Conservation (phyloP, 2,113 vertebrate genomes). For the Silurus meridionalis region DNA sequence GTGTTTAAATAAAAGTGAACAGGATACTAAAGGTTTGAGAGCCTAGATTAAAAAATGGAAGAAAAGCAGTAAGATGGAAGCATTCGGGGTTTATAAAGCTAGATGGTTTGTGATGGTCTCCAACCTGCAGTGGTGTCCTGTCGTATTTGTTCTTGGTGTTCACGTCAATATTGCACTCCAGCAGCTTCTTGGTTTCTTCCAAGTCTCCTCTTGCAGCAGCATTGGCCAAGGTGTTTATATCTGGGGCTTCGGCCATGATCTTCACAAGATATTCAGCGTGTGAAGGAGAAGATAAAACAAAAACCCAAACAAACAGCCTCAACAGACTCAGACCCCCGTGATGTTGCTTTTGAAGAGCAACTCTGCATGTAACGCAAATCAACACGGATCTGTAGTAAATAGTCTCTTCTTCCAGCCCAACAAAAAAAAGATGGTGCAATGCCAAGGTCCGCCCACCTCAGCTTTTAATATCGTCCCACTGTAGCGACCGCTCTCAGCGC, state of each 20-base stretch:
- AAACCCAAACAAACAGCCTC: constrained; percentile 18
- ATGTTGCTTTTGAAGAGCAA: constrained; percentile 47
- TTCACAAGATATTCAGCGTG: constrained; percentile 45
- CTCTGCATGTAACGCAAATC: constrained; percentile 48
- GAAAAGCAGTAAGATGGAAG: background rate
- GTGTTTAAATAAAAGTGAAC: background rate
- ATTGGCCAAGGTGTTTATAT: constrained; percentile 77
- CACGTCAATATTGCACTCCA: constrained; percentile 84
- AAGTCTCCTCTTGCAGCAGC: constrained; percentile 88
- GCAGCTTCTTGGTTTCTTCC: constrained; percentile 75
- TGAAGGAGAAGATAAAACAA: constrained; percentile 13
- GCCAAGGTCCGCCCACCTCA: constrained; percentile 59
- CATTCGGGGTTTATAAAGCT: background rate
- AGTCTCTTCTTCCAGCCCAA: constrained; percentile 51
- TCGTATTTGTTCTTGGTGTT: constrained; percentile 84
- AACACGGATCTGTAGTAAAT: constrained; percentile 57
- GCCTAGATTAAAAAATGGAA: background rate
- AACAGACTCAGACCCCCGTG: background rate
- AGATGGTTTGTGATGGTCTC: constrained; percentile 49
- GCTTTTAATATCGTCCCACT: constrained; percentile 58
- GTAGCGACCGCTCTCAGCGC: constrained; percentile 52
- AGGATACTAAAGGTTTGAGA: background rate
- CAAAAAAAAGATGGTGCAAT: constrained; percentile 49
- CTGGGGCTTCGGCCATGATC: constrained; percentile 82
- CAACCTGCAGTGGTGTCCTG: constrained; percentile 92